Percentiles rank a stretch among this genome's conserved stretches.
Evolutionary conservation across 2,113 vertebrate species (phyloP).

Genomic region (Catagonus wagneri): DNA sequence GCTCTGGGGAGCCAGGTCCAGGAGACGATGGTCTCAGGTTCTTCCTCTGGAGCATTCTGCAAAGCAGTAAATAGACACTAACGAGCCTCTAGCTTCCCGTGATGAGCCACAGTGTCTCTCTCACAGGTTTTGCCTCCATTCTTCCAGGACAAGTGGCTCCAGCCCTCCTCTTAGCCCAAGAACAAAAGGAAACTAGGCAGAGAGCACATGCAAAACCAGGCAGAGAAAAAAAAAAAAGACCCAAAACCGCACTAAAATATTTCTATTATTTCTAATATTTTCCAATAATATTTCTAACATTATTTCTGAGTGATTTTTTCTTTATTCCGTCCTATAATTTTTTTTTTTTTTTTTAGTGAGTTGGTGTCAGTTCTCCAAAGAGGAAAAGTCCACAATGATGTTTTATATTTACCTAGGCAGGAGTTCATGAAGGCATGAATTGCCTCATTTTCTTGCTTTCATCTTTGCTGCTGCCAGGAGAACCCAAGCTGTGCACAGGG

Average conservation of each 20-base stretch:
- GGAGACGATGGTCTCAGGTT: not conserved
- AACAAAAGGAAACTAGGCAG: constrained; percentile 25
- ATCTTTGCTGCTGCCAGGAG: not conserved
- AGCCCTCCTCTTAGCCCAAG: not conserved
- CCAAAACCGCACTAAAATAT: not conserved
- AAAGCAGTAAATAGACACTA: not conserved
- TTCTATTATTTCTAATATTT: not conserved
- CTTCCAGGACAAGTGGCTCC: not conserved
- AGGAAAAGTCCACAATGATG: not conserved
- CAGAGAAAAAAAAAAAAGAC: not conserved
- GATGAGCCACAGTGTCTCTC: not conserved
- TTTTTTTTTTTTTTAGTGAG: not conserved
- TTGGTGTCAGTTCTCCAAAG: not conserved
- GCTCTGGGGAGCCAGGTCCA: constrained; percentile 29
- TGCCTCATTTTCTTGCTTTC: not conserved
- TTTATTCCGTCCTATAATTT: not conserved
- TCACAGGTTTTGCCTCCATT: not conserved
- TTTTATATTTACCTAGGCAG: not conserved
- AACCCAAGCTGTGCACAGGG: not conserved
- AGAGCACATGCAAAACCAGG: not conserved
- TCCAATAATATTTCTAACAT: not conserved
- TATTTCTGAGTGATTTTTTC: not conserved
- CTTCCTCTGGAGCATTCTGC: constrained; percentile 48
- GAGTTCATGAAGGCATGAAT: not conserved
- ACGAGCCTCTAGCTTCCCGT: not conserved